These are phyloP conservation scores for Apamea anceps DNA, from an alignment of 2,888 invertebrate species.

Conservation along the genomic window DNA sequence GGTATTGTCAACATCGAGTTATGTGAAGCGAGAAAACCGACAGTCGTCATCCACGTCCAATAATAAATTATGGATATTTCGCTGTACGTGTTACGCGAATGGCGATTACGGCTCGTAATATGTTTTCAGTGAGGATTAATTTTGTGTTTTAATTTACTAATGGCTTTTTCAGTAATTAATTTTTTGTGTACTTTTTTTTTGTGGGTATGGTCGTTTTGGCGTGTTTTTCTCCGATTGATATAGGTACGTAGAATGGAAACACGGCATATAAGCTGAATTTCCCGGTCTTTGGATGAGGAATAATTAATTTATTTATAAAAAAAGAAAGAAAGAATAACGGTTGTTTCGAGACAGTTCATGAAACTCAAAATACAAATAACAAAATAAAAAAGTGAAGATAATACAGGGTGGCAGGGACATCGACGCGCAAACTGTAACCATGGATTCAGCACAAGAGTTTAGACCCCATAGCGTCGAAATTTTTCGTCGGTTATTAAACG, in stretches of 20 bases:
- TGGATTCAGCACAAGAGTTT: too few species aligned
- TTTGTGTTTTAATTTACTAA: conserved; percentile 49
- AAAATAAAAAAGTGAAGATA: background rate
- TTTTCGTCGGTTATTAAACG: too few species aligned
- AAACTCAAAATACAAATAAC: background rate
- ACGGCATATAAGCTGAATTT: background rate
- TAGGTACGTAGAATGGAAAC: background rate
- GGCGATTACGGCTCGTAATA: conserved; percentile 32
- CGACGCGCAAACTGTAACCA: too few species aligned
- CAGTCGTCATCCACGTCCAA: conserved; percentile 43
- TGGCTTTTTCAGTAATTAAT: conserved; percentile 30
- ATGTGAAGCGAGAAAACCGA: conserved; percentile 45
- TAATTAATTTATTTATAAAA: background rate
- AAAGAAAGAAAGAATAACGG: background rate
- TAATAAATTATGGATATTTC: conserved; percentile 63
- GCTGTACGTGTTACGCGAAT: conserved; percentile 38
- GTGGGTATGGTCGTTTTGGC: background rate
- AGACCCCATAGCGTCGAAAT: too few species aligned
- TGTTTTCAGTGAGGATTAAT: conserved; percentile 52
- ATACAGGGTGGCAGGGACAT: too few species aligned
- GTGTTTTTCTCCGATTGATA: background rate
- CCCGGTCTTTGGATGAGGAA: background rate
- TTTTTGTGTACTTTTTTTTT: background rate
- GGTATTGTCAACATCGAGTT: conserved; percentile 40
- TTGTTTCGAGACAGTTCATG: background rate